These are phyloP conservation scores for Arbacia lixula DNA, from an alignment of 53 echinoderm and acorn worm species.

Conservation along the genomic window DNA sequence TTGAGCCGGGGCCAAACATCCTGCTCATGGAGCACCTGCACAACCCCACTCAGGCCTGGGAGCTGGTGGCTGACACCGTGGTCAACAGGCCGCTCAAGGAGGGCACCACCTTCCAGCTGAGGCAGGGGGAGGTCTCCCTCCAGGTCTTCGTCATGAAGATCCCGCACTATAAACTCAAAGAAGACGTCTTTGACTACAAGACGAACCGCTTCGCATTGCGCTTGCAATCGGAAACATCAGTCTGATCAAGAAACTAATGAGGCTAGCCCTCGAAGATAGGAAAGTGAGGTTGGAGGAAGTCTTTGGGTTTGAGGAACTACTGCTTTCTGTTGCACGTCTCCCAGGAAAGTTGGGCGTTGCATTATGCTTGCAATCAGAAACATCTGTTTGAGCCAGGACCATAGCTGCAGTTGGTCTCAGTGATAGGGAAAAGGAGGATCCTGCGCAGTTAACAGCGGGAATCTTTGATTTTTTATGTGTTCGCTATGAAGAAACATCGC, in stretches of 20 bases:
- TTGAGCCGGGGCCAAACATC: constrained; percentile 84
- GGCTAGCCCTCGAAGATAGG: too few species aligned
- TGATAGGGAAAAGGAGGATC: too few species aligned
- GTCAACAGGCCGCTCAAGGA: constrained; percentile 85
- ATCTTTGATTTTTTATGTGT: too few species aligned
- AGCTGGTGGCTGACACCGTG: constrained; percentile 89
- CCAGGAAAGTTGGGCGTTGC: too few species aligned
- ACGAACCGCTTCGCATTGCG: constrained; percentile 89
- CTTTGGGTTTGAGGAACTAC: too few species aligned
- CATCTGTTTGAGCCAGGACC: too few species aligned
- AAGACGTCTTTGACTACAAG: constrained; percentile 94
- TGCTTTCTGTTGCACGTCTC: too few species aligned
- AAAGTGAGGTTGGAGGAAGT: too few species aligned
- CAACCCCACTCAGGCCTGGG: constrained; percentile 76
- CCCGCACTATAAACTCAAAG: constrained; percentile 89
- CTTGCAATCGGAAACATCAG: constrained; percentile 95
- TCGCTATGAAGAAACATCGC: too few species aligned
- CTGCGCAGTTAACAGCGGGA: too few species aligned
- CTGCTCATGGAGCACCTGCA: constrained; percentile 61
- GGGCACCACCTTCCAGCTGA: constrained; percentile 88
- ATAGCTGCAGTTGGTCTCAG: too few species aligned
- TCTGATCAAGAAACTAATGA: constrained; percentile 60
- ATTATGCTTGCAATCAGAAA: too few species aligned
- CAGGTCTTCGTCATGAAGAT: constrained; percentile 94
- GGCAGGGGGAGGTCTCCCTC: constrained; percentile 81